phyloP scores from a whole-genome alignment of 2,888 invertebrate genomes.

The Eupithecia subumbrata region DNA sequence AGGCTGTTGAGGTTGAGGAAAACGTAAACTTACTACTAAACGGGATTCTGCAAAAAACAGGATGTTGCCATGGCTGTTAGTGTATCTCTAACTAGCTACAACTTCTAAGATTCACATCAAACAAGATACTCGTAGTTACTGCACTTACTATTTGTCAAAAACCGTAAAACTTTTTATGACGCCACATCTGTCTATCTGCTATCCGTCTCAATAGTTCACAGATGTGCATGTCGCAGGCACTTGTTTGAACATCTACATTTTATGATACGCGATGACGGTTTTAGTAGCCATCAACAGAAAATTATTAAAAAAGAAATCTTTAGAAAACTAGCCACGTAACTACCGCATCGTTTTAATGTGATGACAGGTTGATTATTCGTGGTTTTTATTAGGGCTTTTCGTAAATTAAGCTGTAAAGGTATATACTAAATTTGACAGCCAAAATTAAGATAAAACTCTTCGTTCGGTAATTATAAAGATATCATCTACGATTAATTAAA shows the following conservation, averaged over 20 bases:
- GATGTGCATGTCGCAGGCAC: constrained; percentile 34
- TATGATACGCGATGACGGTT: constrained; percentile 19
- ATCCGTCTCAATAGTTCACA: constrained; percentile 30
- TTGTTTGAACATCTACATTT: constrained; percentile 26
- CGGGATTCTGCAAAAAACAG: too few relatives aligned
- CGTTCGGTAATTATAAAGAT: too few relatives aligned
- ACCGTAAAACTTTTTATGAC: constrained; percentile 30
- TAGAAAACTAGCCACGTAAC: neutral
- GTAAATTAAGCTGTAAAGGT: neutral
- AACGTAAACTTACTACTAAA: too few relatives aligned
- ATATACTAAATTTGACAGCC: neutral
- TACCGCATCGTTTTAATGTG: neutral
- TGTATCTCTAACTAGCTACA: neutral
- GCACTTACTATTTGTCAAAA: constrained; percentile 28
- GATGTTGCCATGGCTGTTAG: neutral
- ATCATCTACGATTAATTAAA: too few relatives aligned
- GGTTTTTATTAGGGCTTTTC: neutral
- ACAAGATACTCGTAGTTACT: constrained; percentile 1
- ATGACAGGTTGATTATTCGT: neutral
- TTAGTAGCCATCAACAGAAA: constrained; percentile 20
- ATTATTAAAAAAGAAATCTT: neutral
- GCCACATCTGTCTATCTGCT: constrained; percentile 31
- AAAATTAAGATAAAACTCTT: neutral
- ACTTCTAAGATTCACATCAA: neutral
- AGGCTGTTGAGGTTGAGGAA: too few relatives aligned